Percentiles rank a stretch among this genome's conserved stretches.
Conservation (phyloP, 2,888 invertebrate genomes). For the Dryobotodes eremita region DNA sequence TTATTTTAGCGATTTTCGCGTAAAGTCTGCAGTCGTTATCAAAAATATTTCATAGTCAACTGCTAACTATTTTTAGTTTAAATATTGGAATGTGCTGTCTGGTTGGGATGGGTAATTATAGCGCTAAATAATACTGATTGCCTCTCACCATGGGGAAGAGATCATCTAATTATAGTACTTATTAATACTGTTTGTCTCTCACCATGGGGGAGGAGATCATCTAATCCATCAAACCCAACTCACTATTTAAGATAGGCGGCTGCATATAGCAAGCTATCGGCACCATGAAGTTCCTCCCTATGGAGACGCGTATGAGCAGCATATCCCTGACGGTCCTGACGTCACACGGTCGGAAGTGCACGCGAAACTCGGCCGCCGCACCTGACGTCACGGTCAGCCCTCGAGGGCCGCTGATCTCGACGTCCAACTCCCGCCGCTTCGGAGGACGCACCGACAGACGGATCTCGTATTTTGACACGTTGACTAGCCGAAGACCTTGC, state of each 20-base stretch:
- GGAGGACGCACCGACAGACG: constrained; percentile 81
- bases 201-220: background rate
- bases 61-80: background rate
- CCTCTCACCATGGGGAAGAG: background rate
- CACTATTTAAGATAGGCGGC: constrained; percentile 80
- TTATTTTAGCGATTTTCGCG: background rate
- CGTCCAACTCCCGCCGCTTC: constrained; percentile 71
- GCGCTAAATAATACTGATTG: background rate
- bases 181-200: background rate
- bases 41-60: background rate
- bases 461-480: constrained; percentile 78
- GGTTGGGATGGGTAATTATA: too few relatives aligned
- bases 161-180: background rate
- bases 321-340: constrained; percentile 74
- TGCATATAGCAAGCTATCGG: constrained; percentile 82
- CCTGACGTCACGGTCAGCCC: constrained; percentile 80
- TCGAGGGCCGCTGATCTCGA: constrained; percentile 74
- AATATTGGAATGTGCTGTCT: background rate
- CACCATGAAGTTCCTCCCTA: constrained; percentile 62
- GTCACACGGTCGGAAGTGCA: constrained; percentile 77
- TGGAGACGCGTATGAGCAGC: constrained; percentile 75
- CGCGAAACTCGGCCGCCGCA: constrained; percentile 73
- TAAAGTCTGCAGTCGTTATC: background rate
- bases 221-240: constrained; percentile 40
- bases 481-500: constrained; percentile 79